Evolutionary conservation across 2,113 vertebrate species (phyloP).

Genomic region (Cephalopholis sonnerati): DNA sequence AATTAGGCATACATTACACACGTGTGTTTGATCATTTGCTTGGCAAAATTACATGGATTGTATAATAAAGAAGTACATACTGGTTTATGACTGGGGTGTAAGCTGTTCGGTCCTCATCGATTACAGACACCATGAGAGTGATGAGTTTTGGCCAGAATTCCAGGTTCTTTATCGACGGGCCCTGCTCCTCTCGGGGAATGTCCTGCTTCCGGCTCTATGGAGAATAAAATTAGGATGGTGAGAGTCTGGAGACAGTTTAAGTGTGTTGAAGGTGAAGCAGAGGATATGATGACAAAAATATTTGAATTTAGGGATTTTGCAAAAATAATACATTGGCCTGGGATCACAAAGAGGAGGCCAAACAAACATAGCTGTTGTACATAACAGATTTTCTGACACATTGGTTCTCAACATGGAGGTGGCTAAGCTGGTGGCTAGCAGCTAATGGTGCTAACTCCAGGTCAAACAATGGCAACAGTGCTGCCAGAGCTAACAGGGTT

Average conservation of each 20-base stretch:
- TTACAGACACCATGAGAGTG: constrained; percentile 95
- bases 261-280: not conserved
- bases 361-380: not conserved
- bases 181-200: constrained; percentile 92
- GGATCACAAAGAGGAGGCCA: not conserved
- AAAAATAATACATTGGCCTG: not conserved
- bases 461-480: too few species aligned
- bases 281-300: not conserved
- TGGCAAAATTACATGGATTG: not conserved
- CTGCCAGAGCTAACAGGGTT: too few species aligned
- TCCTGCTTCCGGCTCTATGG: constrained; percentile 91
- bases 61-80: constrained; percentile 83
- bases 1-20: not conserved
- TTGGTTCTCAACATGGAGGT: not conserved
- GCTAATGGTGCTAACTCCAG: too few species aligned
- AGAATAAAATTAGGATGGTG: constrained; percentile 4
- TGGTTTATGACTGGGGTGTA: constrained; percentile 95
- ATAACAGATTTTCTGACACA: not conserved
- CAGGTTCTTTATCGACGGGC: constrained; percentile 93
- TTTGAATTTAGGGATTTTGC: not conserved
- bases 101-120: constrained; percentile 94
- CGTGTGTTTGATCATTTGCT: not conserved
- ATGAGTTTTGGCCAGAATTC: constrained; percentile 97
- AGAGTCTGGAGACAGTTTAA: not conserved
- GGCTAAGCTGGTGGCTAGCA: too few species aligned